Conservation (phyloP, 1,140 invertebrate genomes). For the Carposina sasakii region DNA sequence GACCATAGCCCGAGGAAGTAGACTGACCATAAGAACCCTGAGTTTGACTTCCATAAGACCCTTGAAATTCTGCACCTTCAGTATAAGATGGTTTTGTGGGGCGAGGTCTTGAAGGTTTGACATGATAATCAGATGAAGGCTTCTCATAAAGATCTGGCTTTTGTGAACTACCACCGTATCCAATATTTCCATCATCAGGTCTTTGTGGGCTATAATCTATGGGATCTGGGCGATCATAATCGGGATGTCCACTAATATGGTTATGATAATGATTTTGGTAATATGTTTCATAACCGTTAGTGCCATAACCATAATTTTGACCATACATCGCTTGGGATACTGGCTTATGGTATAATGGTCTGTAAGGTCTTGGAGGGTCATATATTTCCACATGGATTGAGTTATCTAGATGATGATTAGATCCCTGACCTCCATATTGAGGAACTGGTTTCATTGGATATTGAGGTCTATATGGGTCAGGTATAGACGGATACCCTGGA, state of each 20-base stretch:
- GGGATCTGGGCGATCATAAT: neutral
- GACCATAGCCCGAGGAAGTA: neutral
- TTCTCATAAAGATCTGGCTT: too few relatives aligned
- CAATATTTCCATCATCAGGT: neutral
- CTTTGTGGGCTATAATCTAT: constrained; percentile 7
- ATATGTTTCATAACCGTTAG: constrained; percentile 29
- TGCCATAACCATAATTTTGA: constrained; percentile 32
- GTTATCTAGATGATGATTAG: constrained; percentile 40
- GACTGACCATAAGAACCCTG: neutral
- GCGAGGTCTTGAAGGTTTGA: neutral
- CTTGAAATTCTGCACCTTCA: neutral
- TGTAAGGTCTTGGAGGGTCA: constrained; percentile 53
- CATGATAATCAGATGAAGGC: neutral
- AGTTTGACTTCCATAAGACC: neutral
- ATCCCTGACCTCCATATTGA: constrained; percentile 52
- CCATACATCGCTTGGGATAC: constrained; percentile 23
- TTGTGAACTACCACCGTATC: neutral
- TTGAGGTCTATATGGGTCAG: constrained; percentile 26
- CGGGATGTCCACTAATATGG: too few relatives aligned
- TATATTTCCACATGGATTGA: constrained; percentile 54
- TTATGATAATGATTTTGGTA: constrained; percentile 43
- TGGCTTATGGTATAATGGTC: constrained; percentile 27
- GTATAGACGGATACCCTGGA: constrained; percentile 21
- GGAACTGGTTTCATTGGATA: constrained; percentile 16
- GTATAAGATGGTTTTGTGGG: neutral